Percentiles rank a stretch among this genome's conserved stretches.
These are phyloP conservation scores for Cotesia chilonis DNA, from an alignment of 1,140 invertebrate species.

Conservation along the genomic window DNA sequence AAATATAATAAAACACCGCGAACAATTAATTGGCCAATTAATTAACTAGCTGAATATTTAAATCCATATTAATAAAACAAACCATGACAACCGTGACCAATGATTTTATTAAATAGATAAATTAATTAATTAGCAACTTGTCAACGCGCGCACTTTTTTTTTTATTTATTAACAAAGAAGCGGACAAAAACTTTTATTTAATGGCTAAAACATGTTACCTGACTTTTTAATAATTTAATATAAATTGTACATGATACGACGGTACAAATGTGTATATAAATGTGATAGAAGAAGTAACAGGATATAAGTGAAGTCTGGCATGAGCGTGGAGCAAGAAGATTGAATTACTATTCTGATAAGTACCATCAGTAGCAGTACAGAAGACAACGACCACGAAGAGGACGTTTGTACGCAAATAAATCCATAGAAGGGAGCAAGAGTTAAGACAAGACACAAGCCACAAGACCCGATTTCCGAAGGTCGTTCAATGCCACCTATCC, in stretches of 20 bases:
- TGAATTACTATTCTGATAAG: constrained; percentile 44
- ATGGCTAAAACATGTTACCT: background rate
- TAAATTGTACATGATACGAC: background rate
- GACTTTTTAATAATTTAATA: background rate
- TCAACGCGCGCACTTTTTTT: background rate
- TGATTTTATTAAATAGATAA: no score
- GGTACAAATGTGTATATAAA: background rate
- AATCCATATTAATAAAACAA: background rate
- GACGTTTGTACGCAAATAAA: background rate
- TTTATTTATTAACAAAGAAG: background rate
- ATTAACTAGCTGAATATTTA: no score
- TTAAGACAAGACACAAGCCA: background rate
- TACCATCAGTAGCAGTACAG: constrained; percentile 17
- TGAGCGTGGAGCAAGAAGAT: constrained; percentile 26
- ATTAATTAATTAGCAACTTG: background rate
- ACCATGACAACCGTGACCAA: no score
- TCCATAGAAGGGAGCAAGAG: constrained; percentile 36
- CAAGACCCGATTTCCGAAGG: constrained; percentile 60
- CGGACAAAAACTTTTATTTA: background rate
- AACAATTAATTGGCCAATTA: no score
- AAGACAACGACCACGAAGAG: no score
- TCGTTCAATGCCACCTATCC: constrained; percentile 61
- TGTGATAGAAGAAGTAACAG: constrained; percentile 1
- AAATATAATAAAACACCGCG: no score
- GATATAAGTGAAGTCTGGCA: background rate